A percentile compares a stretch with the other conserved stretches of the same genome.
Evolutionary conservation across 2,888 invertebrate genomes (phyloP).

Genomic region (Rhyacophila evoluta): DNA sequence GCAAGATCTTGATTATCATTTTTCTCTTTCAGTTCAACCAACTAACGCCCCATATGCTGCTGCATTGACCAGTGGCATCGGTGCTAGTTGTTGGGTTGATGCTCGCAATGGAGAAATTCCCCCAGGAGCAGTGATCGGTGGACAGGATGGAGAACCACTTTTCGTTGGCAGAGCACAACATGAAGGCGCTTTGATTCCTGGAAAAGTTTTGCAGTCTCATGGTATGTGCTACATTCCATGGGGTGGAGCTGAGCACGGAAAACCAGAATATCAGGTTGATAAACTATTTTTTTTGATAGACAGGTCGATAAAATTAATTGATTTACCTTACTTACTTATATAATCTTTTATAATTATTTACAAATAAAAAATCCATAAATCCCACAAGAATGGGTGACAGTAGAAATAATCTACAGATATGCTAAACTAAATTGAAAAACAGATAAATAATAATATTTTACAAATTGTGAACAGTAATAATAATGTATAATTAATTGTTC

Average conservation of each 20-base stretch:
- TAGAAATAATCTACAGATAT: no score
- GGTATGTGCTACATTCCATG: conserved; percentile 83
- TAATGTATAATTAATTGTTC: conserved; percentile 31
- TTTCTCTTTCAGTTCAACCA: conserved; percentile 39
- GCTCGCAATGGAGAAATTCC: conserved; percentile 75
- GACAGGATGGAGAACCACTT: conserved; percentile 73
- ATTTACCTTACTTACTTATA: no score
- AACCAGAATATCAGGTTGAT: conserved; percentile 78
- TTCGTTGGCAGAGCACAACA: conserved; percentile 81
- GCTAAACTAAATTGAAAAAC: no score
- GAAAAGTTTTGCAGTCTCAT: conserved; percentile 83
- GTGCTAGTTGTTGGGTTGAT: conserved; percentile 71
- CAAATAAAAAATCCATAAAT: no score
- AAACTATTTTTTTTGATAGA: neutral
- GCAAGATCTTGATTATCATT: neutral
- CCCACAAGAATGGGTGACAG: no score
- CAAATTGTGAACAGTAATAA: no score
- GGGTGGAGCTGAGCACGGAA: conserved; percentile 85
- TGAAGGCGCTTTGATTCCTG: conserved; percentile 84
- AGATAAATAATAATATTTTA: no score
- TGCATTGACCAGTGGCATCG: conserved; percentile 59
- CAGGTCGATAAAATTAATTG: neutral
- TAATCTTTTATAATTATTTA: no score
- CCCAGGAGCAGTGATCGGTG: conserved; percentile 77
- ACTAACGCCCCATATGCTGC: conserved; percentile 32